These are phyloP conservation scores for Podabrus alpinus DNA, from an alignment of 2,888 invertebrate genomes.

Conservation along the genomic window DNA sequence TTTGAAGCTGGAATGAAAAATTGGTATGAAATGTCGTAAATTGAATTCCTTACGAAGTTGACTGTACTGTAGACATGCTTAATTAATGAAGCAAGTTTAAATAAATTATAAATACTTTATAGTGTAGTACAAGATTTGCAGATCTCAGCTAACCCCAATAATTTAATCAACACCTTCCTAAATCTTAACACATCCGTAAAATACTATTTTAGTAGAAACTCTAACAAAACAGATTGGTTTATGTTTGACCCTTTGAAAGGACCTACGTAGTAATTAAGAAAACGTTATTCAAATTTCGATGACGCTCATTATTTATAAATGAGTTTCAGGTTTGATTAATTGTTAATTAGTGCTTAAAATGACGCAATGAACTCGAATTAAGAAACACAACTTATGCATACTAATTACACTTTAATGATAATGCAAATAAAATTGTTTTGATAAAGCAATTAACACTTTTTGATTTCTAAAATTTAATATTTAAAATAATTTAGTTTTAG, in stretches of 20 bases:
- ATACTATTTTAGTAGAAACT: not conserved
- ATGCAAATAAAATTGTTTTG: not conserved
- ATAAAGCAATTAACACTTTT: not conserved
- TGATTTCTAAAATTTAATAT: not conserved
- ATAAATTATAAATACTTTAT: not conserved
- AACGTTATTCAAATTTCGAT: slow-evolving; percentile 2
- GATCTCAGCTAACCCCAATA: not conserved
- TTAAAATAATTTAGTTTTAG: not conserved
- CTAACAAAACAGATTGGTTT: slow-evolving; percentile 5
- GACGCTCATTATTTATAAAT: slow-evolving; percentile 1
- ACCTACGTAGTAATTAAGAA: not conserved
- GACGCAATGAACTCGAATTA: not conserved
- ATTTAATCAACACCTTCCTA: not conserved
- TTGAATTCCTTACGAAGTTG: not conserved
- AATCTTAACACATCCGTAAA: not conserved
- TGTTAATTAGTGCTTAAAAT: slow-evolving; percentile 1
- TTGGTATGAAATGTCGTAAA: no score
- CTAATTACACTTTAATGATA: not conserved
- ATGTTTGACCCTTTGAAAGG: slow-evolving; percentile 3
- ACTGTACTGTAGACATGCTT: not conserved
- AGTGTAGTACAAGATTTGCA: not conserved
- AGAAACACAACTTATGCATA: not conserved
- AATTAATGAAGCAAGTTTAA: not conserved
- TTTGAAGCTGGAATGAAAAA: no score
- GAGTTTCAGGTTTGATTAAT: slow-evolving; percentile 1